Evolutionary conservation across 2,888 invertebrate genomes (phyloP).

Genomic region (Fragum sueziense): DNA sequence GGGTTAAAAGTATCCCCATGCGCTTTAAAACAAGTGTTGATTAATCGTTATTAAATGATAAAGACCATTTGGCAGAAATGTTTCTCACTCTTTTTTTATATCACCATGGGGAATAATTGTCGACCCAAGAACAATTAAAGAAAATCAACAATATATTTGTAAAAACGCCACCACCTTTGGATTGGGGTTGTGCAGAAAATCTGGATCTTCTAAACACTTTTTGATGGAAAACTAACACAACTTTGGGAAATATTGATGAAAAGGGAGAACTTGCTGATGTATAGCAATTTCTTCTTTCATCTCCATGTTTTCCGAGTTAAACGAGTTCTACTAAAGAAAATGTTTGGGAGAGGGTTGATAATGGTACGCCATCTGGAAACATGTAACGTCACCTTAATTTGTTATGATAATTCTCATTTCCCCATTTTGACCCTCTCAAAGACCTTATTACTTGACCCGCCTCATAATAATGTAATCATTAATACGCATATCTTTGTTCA

Average conservation of each 20-base stretch:
- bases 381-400: background rate
- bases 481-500: slow-evolving; percentile 34
- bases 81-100: no score
- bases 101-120: no score
- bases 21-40: no score
- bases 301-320: background rate
- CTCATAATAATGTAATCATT: background rate
- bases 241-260: background rate
- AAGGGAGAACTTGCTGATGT: background rate
- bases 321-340: background rate
- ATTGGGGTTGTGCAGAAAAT: no score
- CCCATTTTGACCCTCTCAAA: background rate
- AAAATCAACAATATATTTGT: no score
- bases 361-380: background rate
- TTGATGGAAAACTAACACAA: no score
- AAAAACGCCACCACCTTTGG: no score
- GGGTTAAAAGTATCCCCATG: no score
- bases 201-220: no score
- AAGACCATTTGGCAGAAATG: no score
- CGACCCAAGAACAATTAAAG: no score
- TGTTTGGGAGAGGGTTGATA: background rate
- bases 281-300: background rate
- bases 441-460: background rate
- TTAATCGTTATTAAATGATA: no score
- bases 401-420: background rate